These are phyloP conservation scores for Centropus bengalensis DNA, from an alignment of 2,113 vertebrate genomes.

Conservation along the genomic window DNA sequence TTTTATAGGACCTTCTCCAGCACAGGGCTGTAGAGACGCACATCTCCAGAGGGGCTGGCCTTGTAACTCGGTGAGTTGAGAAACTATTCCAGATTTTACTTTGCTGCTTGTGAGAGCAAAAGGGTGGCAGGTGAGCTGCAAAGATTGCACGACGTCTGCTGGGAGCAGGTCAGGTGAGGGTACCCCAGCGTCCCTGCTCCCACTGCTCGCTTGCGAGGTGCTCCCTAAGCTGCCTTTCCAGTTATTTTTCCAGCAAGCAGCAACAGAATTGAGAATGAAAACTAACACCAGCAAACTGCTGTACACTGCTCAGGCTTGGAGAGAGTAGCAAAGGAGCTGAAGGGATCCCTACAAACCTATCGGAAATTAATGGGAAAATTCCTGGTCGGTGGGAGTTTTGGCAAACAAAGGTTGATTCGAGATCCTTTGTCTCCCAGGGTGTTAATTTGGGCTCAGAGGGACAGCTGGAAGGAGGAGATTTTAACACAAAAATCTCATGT, in stretches of 20 bases:
- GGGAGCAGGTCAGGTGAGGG: not conserved
- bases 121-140: not conserved
- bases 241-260: not conserved
- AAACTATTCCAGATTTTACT: not conserved
- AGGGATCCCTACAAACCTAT: not conserved
- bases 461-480: not conserved
- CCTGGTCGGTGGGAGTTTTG: conserved; percentile 19
- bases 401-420: conserved; percentile 33
- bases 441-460: not conserved
- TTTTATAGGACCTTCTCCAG: not conserved
- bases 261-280: not conserved
- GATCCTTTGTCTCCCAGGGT: conserved; percentile 33
- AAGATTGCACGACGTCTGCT: not conserved
- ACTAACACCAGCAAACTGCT: not conserved
- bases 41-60: not conserved
- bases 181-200: not conserved
- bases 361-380: not conserved
- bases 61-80: not conserved
- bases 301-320: not conserved
- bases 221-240: not conserved
- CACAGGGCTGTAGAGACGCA: not conserved
- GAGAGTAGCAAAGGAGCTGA: not conserved
- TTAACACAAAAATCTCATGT: not conserved
- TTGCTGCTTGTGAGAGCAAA: not conserved
- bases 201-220: not conserved